phyloP scores from a whole-genome alignment of 2,113 vertebrate species.

The Erythrocercus mccallii region DNA sequence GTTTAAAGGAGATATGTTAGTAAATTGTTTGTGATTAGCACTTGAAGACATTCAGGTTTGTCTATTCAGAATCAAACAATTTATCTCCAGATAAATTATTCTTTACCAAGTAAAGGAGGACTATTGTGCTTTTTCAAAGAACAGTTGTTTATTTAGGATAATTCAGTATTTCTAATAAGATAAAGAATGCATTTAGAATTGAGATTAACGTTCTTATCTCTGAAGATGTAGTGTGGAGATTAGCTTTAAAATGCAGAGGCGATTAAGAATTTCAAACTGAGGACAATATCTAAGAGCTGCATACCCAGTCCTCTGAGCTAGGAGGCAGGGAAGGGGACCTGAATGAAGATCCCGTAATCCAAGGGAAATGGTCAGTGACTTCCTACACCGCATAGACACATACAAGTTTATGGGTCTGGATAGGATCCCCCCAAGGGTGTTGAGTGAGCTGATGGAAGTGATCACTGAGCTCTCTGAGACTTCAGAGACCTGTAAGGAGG shows the following conservation, averaged over 20 bases:
- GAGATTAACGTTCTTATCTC: not conserved
- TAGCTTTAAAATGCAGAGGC: not conserved
- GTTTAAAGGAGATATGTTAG: not conserved
- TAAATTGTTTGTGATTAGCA: not conserved
- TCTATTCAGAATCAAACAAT: not conserved
- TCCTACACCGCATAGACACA: not conserved
- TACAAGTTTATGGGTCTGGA: not conserved
- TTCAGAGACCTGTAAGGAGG: not conserved
- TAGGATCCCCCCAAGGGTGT: not conserved
- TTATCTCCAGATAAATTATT: not conserved
- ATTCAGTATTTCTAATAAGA: not conserved
- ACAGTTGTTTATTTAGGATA: not conserved
- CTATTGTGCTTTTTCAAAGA: not conserved
- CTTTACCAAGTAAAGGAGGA: not conserved
- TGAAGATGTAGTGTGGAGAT: not conserved
- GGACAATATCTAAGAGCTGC: not conserved
- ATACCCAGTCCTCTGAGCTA: not conserved
- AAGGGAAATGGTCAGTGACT: not conserved
- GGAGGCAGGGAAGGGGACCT: not conserved
- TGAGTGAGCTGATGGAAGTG: not conserved
- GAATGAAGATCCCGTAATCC: not conserved
- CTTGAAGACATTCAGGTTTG: not conserved
- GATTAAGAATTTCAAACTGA: not conserved
- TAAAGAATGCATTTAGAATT: not conserved
- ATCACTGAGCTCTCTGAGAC: not conserved